Evolutionary conservation across 2,113 vertebrate species (phyloP).

Genomic region (Candoia aspera): DNA sequence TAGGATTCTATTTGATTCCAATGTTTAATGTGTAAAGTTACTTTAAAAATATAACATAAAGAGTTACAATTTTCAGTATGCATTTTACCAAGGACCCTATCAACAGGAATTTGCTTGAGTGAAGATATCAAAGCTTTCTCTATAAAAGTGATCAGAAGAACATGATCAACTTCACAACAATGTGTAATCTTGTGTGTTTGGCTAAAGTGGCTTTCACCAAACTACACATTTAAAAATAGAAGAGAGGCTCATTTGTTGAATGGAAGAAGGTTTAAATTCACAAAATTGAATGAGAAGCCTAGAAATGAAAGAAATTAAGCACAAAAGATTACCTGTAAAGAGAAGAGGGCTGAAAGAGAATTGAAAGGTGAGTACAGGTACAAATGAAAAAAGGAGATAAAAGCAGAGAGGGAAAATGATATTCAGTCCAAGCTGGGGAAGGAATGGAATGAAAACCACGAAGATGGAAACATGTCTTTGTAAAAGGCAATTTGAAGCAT

Average conservation of each 20-base stretch:
- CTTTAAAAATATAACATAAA: background rate
- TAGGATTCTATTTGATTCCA: background rate
- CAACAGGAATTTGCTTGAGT: background rate
- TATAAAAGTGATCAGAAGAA: constrained; percentile 29
- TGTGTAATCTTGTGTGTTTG: background rate
- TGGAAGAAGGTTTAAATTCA: constrained; percentile 15
- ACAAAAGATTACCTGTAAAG: background rate
- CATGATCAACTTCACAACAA: background rate
- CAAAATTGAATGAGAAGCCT: constrained; percentile 1
- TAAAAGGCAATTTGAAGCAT: background rate
- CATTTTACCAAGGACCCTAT: background rate
- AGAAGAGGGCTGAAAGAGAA: background rate
- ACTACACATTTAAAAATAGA: constrained; percentile 13
- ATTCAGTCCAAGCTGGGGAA: background rate
- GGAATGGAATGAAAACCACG: background rate
- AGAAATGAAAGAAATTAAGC: constrained; percentile 10
- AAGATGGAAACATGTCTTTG: background rate
- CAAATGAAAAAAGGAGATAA: constrained; percentile 9
- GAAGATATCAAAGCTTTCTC: background rate
- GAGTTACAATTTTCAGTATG: background rate
- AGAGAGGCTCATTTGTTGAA: background rate
- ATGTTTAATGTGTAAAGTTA: background rate
- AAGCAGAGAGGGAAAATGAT: background rate
- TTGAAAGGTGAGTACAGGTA: background rate
- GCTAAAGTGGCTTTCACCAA: background rate